phyloP scores from a whole-genome alignment of 2,113 vertebrate genomes.

The Myocastor coypus region DNA sequence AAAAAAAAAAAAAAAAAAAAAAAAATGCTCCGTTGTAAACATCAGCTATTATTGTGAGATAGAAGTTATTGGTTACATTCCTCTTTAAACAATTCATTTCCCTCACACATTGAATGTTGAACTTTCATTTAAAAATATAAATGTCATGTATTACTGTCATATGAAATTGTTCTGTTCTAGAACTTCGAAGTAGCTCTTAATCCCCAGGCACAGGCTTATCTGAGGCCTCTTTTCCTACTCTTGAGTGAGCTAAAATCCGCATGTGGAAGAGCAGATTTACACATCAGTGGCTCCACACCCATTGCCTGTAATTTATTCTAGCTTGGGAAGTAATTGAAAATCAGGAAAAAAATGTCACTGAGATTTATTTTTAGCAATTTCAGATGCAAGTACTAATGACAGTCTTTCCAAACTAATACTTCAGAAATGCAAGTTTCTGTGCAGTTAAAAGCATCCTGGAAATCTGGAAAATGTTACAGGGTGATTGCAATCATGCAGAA shows the following conservation, averaged over 20 bases:
- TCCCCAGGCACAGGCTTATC: neutral
- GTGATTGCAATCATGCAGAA: neutral
- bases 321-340: constrained; percentile 68
- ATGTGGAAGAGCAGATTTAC: neutral
- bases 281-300: constrained; percentile 38
- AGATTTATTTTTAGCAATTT: constrained; percentile 63
- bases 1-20: no score
- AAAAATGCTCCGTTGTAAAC: neutral
- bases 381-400: constrained; percentile 71
- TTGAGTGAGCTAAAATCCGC: constrained; percentile 26
- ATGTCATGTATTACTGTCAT: neutral
- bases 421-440: constrained; percentile 66
- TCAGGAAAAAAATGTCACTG: constrained; percentile 68
- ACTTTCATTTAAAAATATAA: neutral
- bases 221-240: neutral
- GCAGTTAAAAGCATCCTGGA: neutral
- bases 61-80: neutral
- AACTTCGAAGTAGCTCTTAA: neutral
- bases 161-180: neutral
- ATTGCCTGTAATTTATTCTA: constrained; percentile 71
- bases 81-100: neutral
- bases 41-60: neutral
- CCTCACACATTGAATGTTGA: constrained; percentile 1
- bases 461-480: neutral
- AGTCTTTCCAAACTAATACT: constrained; percentile 79